These are phyloP conservation scores for Phlogophora meticulosa DNA, from an alignment of 2,888 invertebrate genomes.

Conservation along the genomic window DNA sequence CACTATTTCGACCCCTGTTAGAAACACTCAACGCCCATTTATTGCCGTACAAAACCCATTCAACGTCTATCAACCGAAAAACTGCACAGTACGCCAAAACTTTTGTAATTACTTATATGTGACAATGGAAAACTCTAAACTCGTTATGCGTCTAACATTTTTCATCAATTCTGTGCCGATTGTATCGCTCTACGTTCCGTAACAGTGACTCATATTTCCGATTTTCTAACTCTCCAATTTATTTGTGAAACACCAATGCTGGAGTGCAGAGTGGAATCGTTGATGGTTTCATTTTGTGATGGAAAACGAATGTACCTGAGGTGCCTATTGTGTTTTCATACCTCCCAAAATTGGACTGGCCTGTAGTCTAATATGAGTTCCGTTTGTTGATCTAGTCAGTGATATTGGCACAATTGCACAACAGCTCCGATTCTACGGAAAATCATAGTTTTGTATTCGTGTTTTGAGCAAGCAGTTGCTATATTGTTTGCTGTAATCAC, in stretches of 20 bases:
- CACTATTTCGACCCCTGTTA: too few relatives aligned
- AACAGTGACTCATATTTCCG: slow-evolving; percentile 31
- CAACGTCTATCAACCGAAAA: background rate
- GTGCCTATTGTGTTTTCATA: background rate
- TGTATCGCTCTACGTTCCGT: slow-evolving; percentile 23
- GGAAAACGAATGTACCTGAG: background rate
- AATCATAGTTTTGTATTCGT: slow-evolving; percentile 4
- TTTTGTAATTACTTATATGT: background rate
- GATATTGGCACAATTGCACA: background rate
- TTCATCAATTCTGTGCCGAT: slow-evolving; percentile 33
- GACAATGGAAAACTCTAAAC: slow-evolving; percentile 25
- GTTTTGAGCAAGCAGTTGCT: background rate
- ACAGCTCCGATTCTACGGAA: background rate
- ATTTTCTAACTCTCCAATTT: slow-evolving; percentile 37
- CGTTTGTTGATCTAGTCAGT: background rate
- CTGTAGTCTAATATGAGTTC: background rate
- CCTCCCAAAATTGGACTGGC: background rate
- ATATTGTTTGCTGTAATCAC: background rate
- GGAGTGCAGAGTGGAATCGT: slow-evolving; percentile 1
- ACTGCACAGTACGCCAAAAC: slow-evolving; percentile 6
- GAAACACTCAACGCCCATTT: too few relatives aligned
- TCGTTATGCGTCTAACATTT: slow-evolving; percentile 13
- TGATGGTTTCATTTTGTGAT: slow-evolving; percentile 23
- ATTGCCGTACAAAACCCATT: background rate
- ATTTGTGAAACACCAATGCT: slow-evolving; percentile 33